These are phyloP conservation scores for Ctenochaetus hawaiiensis DNA, from an alignment of 2,797 vertebrate genomes.

Conservation along the genomic window DNA sequence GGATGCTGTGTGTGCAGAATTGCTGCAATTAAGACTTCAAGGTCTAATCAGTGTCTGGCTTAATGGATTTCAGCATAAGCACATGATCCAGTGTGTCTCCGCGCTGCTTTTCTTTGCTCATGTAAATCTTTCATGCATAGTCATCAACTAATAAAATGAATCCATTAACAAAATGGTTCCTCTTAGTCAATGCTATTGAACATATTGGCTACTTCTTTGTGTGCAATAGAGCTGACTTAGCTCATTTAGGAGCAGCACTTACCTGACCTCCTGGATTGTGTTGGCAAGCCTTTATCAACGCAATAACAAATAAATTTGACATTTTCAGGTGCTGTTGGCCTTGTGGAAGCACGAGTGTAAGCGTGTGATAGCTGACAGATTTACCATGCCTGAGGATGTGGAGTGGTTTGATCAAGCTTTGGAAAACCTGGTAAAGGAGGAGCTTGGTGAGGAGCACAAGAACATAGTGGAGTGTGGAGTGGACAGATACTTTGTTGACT, in stretches of 20 bases:
- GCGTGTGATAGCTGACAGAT: conserved; percentile 94
- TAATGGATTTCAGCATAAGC: neutral
- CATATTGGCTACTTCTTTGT: neutral
- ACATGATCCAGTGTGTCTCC: neutral
- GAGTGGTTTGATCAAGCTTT: conserved; percentile 91
- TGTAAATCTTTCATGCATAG: neutral
- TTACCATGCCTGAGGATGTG: conserved; percentile 89
- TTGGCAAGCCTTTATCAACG: neutral
- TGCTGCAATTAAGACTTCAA: neutral
- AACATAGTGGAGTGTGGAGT: conserved; percentile 75
- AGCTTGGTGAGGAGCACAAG: conserved; percentile 82
- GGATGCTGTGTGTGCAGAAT: conserved; percentile 1
- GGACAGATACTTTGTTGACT: conserved; percentile 94
- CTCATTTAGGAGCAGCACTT: neutral
- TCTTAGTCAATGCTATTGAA: neutral
- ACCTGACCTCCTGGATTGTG: neutral
- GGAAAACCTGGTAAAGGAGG: conserved; percentile 85
- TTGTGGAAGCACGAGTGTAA: conserved; percentile 98
- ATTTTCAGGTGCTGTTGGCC: conserved; percentile 86
- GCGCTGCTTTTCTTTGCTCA: neutral
- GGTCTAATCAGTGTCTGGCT: neutral
- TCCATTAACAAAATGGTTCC: neutral
- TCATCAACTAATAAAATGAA: neutral
- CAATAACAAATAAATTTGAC: neutral
- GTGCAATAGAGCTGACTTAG: neutral